Base-by-base conservation (phyloP, 2,888 invertebrate species). In the Macrophya alboannulata region DNA sequence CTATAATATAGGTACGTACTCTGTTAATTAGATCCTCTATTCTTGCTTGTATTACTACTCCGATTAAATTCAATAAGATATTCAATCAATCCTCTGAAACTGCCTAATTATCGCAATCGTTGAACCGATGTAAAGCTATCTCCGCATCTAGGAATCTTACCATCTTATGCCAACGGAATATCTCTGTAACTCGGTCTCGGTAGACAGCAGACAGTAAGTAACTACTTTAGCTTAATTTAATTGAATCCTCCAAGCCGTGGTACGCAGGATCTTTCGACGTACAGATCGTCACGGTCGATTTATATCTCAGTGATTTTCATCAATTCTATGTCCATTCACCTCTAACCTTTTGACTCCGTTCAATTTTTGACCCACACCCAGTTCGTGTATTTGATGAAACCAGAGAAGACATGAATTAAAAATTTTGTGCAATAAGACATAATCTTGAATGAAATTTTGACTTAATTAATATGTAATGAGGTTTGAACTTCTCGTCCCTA, bases 61-160 rank as follows among this genome's bases (percentile, higher is more conserved):
- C 43, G 85, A 85, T 71, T 62, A 37, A 51, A 71, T 74, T 37
- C 86, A 86, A 86, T 84, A 86, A 87, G 86, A 84, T 84, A 86
- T 85, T 85, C 87, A 83, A 87, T 86, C 88, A 86, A 88, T 87
- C 87, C 83, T 87, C 17, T 81, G 62, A 15, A 62, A 81, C 88
- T 89, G 90, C 86, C 91, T 91, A 93, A 92, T 92, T 92, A 93
- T 91, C 90, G 90, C 92, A 91, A 92, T 92, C 91, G 90, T 62
- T 62, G 40, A 86, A 88, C 91, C 90, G 92, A 92, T 91, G 90
- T 90, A 92, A 93, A 93, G 92, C 88, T 91, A 93, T 92, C 92
- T 90, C 85, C 89, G 88, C 89, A 92, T 92, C 92, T 91, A 90
- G 88, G 89, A 90, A 91, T 90, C 89, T 88, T 87, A 87, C 88